A percentile compares a stretch with the other conserved stretches of the same genome.
These are phyloP conservation scores for Drosophila kuntzei DNA, from an alignment of 2,888 invertebrate species.

Conservation along the genomic window DNA sequence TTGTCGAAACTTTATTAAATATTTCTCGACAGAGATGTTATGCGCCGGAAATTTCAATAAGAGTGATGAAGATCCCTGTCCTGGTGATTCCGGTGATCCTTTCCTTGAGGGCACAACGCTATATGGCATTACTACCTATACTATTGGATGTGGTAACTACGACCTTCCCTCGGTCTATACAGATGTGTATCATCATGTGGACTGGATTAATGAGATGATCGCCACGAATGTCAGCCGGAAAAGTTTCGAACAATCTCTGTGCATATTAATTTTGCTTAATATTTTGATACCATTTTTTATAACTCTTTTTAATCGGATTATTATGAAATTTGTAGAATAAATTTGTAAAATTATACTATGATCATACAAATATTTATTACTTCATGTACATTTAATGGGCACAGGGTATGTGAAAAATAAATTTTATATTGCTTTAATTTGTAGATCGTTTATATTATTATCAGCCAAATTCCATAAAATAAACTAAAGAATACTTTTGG, in stretches of 20 bases:
- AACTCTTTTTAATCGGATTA: not conserved
- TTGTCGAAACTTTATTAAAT: constrained; percentile 19
- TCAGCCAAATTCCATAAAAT: not conserved
- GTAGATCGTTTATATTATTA: not conserved
- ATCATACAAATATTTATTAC: not conserved
- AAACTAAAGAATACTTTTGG: not conserved
- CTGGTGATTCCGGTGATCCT: constrained; percentile 51
- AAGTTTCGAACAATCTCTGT: not conserved
- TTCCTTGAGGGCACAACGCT: constrained; percentile 19
- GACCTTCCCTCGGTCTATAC: constrained; percentile 46
- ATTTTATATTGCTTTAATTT: constrained; percentile 11
- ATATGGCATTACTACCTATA: constrained; percentile 42
- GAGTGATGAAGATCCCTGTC: constrained; percentile 33
- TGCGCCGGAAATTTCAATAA: constrained; percentile 31
- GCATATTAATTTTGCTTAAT: not conserved
- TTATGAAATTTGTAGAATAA: not conserved
- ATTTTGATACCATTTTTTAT: not conserved
- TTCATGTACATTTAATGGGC: not conserved
- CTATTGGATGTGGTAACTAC: constrained; percentile 30
- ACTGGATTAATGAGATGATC: constrained; percentile 38
- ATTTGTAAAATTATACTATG: not conserved
- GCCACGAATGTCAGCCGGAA: not conserved
- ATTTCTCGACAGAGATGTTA: constrained; percentile 30
- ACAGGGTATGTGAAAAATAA: constrained; percentile 5
- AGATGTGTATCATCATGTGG: constrained; percentile 28